Evolutionary conservation across 2,888 invertebrate species (phyloP).

Genomic region (Beris chalybata): DNA sequence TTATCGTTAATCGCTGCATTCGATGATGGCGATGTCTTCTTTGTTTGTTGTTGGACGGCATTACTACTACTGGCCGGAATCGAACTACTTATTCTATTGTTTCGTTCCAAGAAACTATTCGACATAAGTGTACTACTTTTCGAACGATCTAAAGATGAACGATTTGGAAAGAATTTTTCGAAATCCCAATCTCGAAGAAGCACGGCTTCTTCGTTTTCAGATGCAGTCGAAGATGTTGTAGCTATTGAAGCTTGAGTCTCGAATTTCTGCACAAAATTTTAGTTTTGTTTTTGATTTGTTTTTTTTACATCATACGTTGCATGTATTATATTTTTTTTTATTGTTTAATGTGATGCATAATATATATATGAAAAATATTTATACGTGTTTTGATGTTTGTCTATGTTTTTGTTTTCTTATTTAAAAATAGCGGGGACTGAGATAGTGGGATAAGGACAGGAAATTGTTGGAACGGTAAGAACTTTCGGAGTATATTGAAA

Average conservation of each 20-base stretch:
- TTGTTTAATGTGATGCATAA: slow-evolving; percentile 18
- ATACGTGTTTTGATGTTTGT: slow-evolving; percentile 21
- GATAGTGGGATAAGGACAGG: background rate
- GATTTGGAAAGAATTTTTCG: slow-evolving; percentile 75
- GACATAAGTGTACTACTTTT: slow-evolving; percentile 56
- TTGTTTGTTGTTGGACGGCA: slow-evolving; percentile 54
- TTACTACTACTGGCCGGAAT: slow-evolving; percentile 41
- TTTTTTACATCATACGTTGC: slow-evolving; percentile 30
- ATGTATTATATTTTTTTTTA: slow-evolving; percentile 9
- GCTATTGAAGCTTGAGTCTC: slow-evolving; percentile 51
- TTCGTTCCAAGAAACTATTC: slow-evolving; percentile 50
- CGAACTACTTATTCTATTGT: slow-evolving; percentile 53
- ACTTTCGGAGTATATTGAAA: too few species aligned
- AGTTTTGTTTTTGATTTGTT: slow-evolving; percentile 29
- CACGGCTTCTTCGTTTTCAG: slow-evolving; percentile 70
- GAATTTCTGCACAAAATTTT: slow-evolving; percentile 50
- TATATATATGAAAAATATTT: slow-evolving; percentile 22
- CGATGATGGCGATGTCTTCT: slow-evolving; percentile 36
- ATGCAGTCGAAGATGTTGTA: slow-evolving; percentile 39
- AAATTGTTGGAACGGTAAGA: background rate
- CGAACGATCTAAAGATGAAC: slow-evolving; percentile 53
- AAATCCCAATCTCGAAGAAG: slow-evolving; percentile 86
- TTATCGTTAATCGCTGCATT: slow-evolving; percentile 27
- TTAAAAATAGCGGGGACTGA: background rate
- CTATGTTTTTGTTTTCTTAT: slow-evolving; percentile 26